Evolutionary conservation across 2,797 vertebrate species (phyloP).

Genomic region (Dromococcyx pavoninus): DNA sequence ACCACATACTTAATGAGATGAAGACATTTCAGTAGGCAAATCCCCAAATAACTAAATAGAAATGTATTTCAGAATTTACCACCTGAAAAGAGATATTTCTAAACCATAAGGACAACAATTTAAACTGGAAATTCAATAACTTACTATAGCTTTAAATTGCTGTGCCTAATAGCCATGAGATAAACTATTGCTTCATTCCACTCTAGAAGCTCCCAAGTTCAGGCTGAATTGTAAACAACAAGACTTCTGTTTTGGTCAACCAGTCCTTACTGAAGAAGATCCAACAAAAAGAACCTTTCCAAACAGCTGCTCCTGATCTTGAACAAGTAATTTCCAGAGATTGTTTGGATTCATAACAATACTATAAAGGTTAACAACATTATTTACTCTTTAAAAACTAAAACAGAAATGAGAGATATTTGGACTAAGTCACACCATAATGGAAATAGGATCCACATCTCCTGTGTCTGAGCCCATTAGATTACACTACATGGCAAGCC

Average conservation of each 20-base stretch:
- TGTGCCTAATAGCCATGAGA: neutral
- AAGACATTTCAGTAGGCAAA: neutral
- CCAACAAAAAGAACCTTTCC: neutral
- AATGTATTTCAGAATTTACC: neutral
- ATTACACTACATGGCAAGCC: neutral
- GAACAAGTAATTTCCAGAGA: neutral
- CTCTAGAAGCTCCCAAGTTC: neutral
- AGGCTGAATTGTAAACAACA: neutral
- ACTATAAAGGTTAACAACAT: neutral
- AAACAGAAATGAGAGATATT: neutral
- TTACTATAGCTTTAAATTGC: neutral
- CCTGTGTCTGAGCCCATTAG: neutral
- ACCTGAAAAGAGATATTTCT: neutral
- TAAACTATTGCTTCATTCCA: neutral
- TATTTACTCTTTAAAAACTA: neutral
- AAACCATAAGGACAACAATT: neutral
- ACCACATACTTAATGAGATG: neutral
- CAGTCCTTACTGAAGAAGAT: neutral
- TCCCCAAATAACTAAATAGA: neutral
- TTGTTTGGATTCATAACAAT: neutral
- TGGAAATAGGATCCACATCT: neutral
- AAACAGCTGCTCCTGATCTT: neutral
- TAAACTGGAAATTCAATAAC: neutral
- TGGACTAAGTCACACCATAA: neutral
- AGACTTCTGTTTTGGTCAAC: neutral